Evolutionary conservation across 2,113 vertebrate species (phyloP).

Genomic region (Pardalotus punctatus): DNA sequence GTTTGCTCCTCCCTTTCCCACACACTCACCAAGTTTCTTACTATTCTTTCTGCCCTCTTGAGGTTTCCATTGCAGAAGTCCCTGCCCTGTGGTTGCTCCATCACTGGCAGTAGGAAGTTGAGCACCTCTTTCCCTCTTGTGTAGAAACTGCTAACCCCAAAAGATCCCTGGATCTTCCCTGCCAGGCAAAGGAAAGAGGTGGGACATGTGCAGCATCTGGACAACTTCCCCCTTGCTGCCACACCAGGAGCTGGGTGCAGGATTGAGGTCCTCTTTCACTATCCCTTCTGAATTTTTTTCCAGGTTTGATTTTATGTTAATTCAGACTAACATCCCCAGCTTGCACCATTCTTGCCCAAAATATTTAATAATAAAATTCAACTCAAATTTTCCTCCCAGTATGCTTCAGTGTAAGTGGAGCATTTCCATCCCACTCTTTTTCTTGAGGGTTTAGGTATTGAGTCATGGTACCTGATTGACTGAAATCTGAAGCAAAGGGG

Average conservation of each 20-base stretch:
- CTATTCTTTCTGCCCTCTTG: not conserved
- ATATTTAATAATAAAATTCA: not conserved
- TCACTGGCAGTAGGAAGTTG: not conserved
- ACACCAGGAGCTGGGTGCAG: not conserved
- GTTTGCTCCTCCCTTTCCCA: not conserved
- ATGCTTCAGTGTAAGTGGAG: not conserved
- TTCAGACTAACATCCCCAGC: not conserved
- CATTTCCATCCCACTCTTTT: not conserved
- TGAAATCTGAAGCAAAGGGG: not conserved
- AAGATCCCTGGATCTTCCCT: not conserved
- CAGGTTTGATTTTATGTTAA: not conserved
- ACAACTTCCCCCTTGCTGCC: not conserved
- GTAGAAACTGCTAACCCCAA: not conserved
- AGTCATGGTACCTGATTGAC: not conserved
- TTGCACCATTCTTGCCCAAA: not conserved
- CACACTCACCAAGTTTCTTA: not conserved
- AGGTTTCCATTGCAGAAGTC: not conserved
- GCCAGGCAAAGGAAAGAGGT: not conserved
- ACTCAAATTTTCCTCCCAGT: not conserved
- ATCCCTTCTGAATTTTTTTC: not conserved
- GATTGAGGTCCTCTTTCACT: not conserved
- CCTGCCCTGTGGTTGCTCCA: fast-evolving
- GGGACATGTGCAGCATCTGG: fast-evolving
- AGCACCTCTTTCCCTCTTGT: not conserved
- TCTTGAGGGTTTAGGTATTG: not conserved